A percentile compares a stretch with the other conserved stretches of the same genome.
Conservation (phyloP, 2,888 invertebrate genomes). For the Teinopalpus imperialis region DNA sequence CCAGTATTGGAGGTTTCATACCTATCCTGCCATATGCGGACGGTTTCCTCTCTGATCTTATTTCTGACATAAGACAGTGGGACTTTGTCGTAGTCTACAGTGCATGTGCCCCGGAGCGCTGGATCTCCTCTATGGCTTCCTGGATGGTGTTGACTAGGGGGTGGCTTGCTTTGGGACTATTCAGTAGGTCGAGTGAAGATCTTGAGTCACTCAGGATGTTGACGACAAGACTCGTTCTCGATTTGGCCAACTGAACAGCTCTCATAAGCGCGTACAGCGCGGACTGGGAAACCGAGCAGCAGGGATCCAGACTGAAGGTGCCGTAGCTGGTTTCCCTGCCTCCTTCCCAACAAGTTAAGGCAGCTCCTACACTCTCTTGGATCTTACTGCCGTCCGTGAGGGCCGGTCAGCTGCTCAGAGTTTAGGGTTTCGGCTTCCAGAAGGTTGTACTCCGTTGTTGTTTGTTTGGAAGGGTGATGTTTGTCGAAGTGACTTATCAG, state of each 20-base stretch:
- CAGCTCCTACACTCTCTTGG: constrained; percentile 28
- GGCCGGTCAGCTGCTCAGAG: constrained; percentile 2
- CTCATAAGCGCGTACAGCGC: constrained; percentile 25
- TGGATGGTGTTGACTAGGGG: no score
- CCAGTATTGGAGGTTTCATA: no score
- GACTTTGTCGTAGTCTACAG: no score
- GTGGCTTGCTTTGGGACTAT: constrained; percentile 6
- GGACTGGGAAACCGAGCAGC: constrained; percentile 32
- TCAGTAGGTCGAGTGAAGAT: constrained; percentile 26
- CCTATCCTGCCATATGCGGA: no score
- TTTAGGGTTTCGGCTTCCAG: constrained; percentile 11
- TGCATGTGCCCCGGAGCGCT: no score
- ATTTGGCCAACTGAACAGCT: constrained; percentile 1
- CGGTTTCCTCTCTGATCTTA: no score
- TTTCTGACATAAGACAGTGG: no score
- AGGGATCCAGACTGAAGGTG: no score
- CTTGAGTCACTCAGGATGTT: constrained; percentile 28
- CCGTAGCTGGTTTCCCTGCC: no score
- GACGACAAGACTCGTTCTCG: not conserved
- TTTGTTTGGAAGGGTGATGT: constrained; percentile 17
- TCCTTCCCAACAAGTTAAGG: no score
- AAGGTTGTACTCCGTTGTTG: not conserved
- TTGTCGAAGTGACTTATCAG: not conserved
- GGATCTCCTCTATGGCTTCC: no score
- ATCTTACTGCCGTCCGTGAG: constrained; percentile 31